Evolutionary conservation across 2,888 invertebrate genomes (phyloP), one percentile per base, ranked within the genome.

Genomic region (Rhodophaea formosa): DNA sequence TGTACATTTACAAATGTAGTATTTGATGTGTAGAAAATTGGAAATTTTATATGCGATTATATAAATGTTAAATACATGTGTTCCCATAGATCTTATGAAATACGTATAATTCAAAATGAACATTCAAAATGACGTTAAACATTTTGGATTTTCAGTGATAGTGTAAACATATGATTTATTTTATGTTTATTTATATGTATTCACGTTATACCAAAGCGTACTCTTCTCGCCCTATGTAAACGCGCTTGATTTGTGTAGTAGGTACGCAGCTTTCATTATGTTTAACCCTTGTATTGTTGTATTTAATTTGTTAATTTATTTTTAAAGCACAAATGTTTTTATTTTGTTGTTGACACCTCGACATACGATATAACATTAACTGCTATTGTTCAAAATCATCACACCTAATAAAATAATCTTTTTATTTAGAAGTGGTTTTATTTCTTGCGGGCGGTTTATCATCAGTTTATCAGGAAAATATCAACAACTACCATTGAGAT

Each of bases 401-500:
- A 90, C 89, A 84, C 77, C 82, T 89, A 90, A 89, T 89, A 88
- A 88, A 86, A 82, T 88, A 90, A 90, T 88, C 85, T 85, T 88
- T 87, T 82, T 84, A 84, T 83, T 81, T 79, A 70, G 57, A 58
- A 46, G 14, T 68, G 65, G 67, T 84, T 82, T 88, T 73, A 73
- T 79, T 84, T 68, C 43, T 42, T 8, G 12, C 12, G 49, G 3
- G 1, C 35, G 6, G n/a, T n/a, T 39, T 12, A 23, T 23, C n/a
- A n/a, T 23, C 23, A 23, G 23, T 23, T 23, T 5, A 23, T 5
- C 23, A 23, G 23, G 5, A 23, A 23, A 23, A 23, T 23, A 23
- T 23, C 23, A 23, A 23, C 23, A 5, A 23, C 23, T 23, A 23
- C 23, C 5, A 3, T 3, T 23, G 23, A 3, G 5, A 23, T 23